Evolutionary conservation across 2,797 vertebrate species (phyloP).

Genomic region (Eospalax fontanierii): DNA sequence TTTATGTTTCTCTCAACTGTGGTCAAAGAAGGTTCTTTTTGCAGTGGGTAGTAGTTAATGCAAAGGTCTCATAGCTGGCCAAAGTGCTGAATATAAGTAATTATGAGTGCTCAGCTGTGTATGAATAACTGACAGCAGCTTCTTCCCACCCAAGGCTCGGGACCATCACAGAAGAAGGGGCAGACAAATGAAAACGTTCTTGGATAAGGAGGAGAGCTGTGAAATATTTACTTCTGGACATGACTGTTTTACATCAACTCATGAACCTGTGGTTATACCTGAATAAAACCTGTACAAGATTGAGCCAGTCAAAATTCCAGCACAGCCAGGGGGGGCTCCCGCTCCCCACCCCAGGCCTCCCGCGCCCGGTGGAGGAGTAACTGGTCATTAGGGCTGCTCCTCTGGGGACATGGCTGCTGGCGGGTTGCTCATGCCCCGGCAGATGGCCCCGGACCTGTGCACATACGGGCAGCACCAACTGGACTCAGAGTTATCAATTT

Average conservation of each 20-base stretch:
- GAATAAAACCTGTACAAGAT: not conserved
- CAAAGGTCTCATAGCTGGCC: not conserved
- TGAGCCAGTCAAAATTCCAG: not conserved
- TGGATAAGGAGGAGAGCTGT: not conserved
- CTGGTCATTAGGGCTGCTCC: too few relatives aligned
- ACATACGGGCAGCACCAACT: not conserved
- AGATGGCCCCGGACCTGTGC: not conserved
- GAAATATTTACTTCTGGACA: not conserved
- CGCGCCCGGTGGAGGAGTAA: too few relatives aligned
- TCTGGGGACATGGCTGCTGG: not conserved
- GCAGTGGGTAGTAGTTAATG: not conserved
- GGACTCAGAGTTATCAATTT: not conserved
- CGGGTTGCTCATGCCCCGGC: not conserved
- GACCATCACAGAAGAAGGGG: too few relatives aligned
- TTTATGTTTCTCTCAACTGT: not conserved
- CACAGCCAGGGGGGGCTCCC: not conserved
- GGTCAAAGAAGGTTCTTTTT: not conserved
- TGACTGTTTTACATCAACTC: too few relatives aligned
- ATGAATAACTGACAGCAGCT: not conserved
- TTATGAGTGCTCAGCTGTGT: not conserved
- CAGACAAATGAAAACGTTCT: not conserved
- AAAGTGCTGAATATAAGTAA: not conserved
- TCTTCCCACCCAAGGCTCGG: not conserved
- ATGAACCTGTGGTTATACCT: not conserved
- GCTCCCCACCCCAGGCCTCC: too few relatives aligned